These are phyloP conservation scores for Clivina fossor DNA, from an alignment of 2,888 invertebrate genomes.

Conservation along the genomic window DNA sequence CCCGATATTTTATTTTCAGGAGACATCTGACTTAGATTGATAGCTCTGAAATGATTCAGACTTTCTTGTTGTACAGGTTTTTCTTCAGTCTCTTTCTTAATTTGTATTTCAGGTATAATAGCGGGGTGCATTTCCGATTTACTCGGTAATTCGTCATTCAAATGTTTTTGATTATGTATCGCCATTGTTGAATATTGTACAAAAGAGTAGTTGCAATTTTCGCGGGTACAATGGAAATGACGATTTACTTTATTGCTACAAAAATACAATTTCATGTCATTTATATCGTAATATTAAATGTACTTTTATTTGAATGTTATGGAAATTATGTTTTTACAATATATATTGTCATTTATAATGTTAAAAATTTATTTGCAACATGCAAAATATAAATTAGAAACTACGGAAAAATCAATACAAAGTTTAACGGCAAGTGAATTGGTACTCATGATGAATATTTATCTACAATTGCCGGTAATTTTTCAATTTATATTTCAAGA, in stretches of 20 bases:
- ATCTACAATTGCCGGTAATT: too few species aligned
- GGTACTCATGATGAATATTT: too few species aligned
- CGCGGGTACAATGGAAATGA: constrained; percentile 75
- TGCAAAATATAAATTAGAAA: too few species aligned
- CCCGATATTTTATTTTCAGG: constrained; percentile 50
- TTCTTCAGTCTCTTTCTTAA: constrained; percentile 27
- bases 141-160: constrained; percentile 12
- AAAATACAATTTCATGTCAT: too few species aligned
- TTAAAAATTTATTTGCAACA: too few species aligned
- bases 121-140: not conserved
- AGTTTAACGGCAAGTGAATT: too few species aligned
- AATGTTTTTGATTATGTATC: constrained; percentile 70
- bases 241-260: constrained; percentile 67
- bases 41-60: constrained; percentile 45
- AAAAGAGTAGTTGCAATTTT: constrained; percentile 72
- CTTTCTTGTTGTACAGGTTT: constrained; percentile 6
- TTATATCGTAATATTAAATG: too few species aligned
- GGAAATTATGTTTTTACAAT: too few species aligned
- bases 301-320: too few species aligned
- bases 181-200: constrained; percentile 74
- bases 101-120: constrained; percentile 20
- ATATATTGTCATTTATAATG: too few species aligned
- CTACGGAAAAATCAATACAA: too few species aligned
- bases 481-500: too few species aligned
- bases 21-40: constrained; percentile 48